Evolutionary conservation across 2,797 vertebrate species (phyloP).

Genomic region (Triplophysa bombifrons): DNA sequence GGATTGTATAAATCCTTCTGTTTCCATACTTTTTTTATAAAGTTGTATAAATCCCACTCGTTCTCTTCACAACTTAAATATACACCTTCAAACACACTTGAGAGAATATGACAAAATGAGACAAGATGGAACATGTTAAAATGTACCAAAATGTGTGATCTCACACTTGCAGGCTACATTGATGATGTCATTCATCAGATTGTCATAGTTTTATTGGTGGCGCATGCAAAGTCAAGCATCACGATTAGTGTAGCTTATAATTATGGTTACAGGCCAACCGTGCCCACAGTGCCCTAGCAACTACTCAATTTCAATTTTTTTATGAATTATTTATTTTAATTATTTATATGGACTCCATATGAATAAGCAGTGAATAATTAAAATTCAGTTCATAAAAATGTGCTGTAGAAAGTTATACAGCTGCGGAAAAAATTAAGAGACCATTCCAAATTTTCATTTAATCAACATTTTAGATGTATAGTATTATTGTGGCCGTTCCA

Average conservation of each 20-base stretch:
- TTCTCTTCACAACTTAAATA: not conserved
- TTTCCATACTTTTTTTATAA: conserved; percentile 6
- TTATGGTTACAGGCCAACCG: not conserved
- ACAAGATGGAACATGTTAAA: not conserved
- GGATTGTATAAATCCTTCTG: conserved; percentile 1
- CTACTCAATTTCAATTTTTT: not conserved
- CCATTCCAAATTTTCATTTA: no score
- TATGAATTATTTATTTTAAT: no score
- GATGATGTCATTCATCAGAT: not conserved
- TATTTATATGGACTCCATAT: no score
- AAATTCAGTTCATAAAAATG: no score
- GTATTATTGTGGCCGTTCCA: no score
- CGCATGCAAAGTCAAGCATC: not conserved
- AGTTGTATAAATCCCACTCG: not conserved
- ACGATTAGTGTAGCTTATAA: not conserved
- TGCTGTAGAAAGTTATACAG: no score
- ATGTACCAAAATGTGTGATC: conserved; percentile 3
- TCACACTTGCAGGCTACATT: not conserved
- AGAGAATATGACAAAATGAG: not conserved
- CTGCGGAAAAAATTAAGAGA: no score
- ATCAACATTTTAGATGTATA: no score
- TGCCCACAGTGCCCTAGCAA: not conserved
- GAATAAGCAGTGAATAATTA: no score
- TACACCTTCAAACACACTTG: not conserved
- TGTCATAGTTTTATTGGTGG: not conserved